These are phyloP conservation scores for Scomberomorus guttatus DNA, from an alignment of 2,797 vertebrate genomes.

Conservation along the genomic window DNA sequence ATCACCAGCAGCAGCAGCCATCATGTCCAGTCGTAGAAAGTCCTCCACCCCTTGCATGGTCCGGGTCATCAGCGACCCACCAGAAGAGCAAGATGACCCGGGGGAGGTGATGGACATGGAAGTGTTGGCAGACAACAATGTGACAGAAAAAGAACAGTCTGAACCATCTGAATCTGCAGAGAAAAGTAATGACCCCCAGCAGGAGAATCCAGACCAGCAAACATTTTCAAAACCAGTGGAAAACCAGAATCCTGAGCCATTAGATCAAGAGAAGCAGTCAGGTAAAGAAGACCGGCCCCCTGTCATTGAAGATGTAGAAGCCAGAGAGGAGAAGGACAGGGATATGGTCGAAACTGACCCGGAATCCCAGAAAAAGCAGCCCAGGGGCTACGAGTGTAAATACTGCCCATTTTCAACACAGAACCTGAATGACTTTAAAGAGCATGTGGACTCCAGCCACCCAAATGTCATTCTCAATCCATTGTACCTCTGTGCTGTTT, in stretches of 20 bases:
- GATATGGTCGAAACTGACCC: constrained; percentile 45
- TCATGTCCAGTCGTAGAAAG: constrained; percentile 96
- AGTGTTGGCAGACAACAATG: constrained; percentile 57
- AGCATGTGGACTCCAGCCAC: constrained; percentile 92
- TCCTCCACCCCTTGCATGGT: constrained; percentile 95
- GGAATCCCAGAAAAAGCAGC: constrained; percentile 85
- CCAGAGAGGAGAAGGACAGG: constrained; percentile 49
- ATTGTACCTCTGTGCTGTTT: constrained; percentile 92
- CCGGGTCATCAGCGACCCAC: constrained; percentile 82
- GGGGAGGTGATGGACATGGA: constrained; percentile 75
- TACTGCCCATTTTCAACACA: constrained; percentile 94
- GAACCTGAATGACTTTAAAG: constrained; percentile 92
- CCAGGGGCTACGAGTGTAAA: constrained; percentile 93
- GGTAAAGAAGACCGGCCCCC: constrained; percentile 38
- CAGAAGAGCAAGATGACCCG: constrained; percentile 84
- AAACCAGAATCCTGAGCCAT: constrained; percentile 81
- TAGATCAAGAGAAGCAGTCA: constrained; percentile 42
- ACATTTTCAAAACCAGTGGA: constrained; percentile 67
- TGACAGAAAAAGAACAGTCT: constrained; percentile 12
- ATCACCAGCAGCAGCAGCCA: constrained; percentile 51
- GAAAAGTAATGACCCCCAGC: constrained; percentile 19
- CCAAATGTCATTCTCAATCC: constrained; percentile 96
- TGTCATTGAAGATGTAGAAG: constrained; percentile 51
- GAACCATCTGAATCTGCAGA: constrained; percentile 57
- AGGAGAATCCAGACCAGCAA: constrained; percentile 64